Evolutionary conservation across 2,113 vertebrate genomes (phyloP).

Genomic region (Globicephala melas): DNA sequence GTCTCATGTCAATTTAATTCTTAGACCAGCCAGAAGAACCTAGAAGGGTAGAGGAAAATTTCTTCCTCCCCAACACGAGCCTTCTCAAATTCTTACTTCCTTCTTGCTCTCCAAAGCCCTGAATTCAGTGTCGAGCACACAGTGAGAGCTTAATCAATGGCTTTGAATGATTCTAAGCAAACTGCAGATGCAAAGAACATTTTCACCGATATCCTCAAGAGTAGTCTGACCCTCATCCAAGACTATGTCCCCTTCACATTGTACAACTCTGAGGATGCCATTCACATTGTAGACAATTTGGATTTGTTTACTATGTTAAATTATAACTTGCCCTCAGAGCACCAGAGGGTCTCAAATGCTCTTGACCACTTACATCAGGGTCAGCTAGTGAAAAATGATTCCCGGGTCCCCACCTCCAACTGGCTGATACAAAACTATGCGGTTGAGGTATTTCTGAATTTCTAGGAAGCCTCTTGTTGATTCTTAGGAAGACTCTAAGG

Average conservation of each 20-base stretch:
- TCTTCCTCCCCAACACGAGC: neutral
- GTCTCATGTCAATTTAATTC: neutral
- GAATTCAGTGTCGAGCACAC: neutral
- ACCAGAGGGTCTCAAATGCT: neutral
- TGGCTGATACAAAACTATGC: neutral
- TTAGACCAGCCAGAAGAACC: neutral
- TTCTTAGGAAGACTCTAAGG: neutral
- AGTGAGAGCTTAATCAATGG: neutral
- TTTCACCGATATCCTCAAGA: neutral
- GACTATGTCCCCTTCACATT: neutral
- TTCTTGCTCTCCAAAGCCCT: neutral
- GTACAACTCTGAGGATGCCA: fast-evolving
- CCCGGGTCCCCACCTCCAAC: neutral
- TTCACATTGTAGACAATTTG: neutral
- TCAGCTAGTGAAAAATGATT: neutral
- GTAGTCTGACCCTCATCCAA: neutral
- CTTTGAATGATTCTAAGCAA: neutral
- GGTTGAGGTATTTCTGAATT: neutral
- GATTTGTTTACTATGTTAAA: neutral
- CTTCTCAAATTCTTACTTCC: neutral
- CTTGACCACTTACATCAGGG: neutral
- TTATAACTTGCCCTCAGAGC: neutral
- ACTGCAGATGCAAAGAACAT: neutral
- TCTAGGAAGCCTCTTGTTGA: neutral
- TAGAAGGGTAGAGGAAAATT: neutral